Conservation (phyloP, 2,113 vertebrate genomes). For the Atractosteus spatula region DNA sequence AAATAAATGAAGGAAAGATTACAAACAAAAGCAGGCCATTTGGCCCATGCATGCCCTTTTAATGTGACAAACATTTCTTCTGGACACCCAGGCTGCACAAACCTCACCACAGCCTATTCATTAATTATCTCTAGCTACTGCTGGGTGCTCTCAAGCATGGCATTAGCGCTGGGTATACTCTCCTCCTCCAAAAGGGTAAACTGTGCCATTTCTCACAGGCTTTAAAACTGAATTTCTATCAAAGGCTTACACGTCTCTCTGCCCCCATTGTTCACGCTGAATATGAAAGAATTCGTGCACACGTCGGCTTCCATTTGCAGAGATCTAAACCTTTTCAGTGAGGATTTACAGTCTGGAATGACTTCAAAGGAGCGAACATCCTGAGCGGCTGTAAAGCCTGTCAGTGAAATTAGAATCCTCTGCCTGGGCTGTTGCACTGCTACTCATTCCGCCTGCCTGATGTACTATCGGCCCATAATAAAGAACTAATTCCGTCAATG, state of each 20-base stretch:
- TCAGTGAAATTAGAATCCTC: background rate
- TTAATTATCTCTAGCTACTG: background rate
- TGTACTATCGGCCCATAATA: background rate
- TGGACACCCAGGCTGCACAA: background rate
- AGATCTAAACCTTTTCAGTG: constrained; percentile 27
- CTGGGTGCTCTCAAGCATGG: background rate
- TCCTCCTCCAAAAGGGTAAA: background rate
- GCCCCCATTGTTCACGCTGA: background rate
- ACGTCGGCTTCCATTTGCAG: constrained; percentile 18
- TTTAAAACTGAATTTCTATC: background rate
- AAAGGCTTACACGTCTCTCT: background rate
- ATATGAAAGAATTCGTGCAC: constrained; percentile 20
- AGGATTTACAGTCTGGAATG: constrained; percentile 20
- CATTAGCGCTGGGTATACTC: background rate
- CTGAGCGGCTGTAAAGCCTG: background rate
- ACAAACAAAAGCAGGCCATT: background rate
- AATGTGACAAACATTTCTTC: background rate
- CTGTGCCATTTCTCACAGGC: background rate
- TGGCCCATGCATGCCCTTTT: background rate
- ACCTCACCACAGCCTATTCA: background rate
- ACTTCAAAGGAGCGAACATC: constrained; percentile 6
- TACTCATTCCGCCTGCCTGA: background rate
- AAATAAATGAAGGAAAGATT: background rate
- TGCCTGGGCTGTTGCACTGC: background rate
- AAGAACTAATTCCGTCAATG: background rate